These are phyloP conservation scores for Agrypnus murinus DNA, from an alignment of 2,888 invertebrate genomes.

Conservation along the genomic window DNA sequence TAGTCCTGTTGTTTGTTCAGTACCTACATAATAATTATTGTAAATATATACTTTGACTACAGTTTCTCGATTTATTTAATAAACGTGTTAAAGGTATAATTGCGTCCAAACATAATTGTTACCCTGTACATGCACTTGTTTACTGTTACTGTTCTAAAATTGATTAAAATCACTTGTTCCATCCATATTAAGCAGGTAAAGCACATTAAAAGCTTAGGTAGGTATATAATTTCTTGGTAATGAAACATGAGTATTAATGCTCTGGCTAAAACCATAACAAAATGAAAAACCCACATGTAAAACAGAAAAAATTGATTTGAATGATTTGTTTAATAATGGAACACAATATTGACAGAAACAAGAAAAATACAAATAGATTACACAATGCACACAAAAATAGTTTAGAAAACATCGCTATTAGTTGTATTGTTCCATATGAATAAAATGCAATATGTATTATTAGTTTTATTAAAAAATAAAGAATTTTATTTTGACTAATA, in stretches of 20 bases:
- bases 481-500: too few species aligned
- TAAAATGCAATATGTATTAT: too few species aligned
- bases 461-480: too few species aligned
- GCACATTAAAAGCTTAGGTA: slow-evolving; percentile 25
- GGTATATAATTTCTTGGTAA: slow-evolving; percentile 4
- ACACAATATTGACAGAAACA: slow-evolving; percentile 69
- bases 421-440: too few species aligned
- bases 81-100: too few species aligned
- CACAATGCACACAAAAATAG: slow-evolving; percentile 24
- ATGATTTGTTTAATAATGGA: slow-evolving; percentile 58
- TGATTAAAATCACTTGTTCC: neutral
- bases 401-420: slow-evolving; percentile 20
- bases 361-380: slow-evolving; percentile 60
- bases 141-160: slow-evolving; percentile 20
- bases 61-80: too few species aligned
- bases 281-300: slow-evolving; percentile 14
- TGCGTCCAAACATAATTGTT: too few species aligned
- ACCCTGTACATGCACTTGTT: slow-evolving; percentile 33
- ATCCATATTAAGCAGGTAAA: slow-evolving; percentile 15
- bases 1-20: too few species aligned
- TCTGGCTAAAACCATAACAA: slow-evolving; percentile 13
- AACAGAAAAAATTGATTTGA: neutral
- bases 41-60: too few species aligned
- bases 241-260: slow-evolving; percentile 10
- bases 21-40: too few species aligned